These are phyloP conservation scores for Ennomos quercinarius DNA, from an alignment of 2,888 invertebrate genomes.

Conservation along the genomic window DNA sequence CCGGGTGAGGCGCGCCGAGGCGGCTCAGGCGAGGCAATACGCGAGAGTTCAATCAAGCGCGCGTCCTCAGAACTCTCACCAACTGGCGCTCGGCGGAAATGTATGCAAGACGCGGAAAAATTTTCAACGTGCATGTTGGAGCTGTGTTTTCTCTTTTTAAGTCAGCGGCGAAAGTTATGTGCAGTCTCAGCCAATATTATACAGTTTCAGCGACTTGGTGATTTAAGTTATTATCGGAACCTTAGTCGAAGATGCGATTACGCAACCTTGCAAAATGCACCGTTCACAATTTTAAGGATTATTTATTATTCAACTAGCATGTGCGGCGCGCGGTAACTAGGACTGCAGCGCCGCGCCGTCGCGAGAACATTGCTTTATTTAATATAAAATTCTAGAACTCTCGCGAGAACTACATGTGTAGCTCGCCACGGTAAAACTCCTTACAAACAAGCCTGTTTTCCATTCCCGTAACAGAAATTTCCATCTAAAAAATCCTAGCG, in stretches of 20 bases:
- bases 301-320: conserved; percentile 26
- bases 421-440: conserved; percentile 14
- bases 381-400: conserved; percentile 17
- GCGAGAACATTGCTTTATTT: conserved; percentile 7
- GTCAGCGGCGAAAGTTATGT: background rate
- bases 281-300: no score
- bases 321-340: conserved; percentile 13
- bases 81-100: background rate
- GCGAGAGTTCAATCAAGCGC: conserved; percentile 2
- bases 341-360: conserved; percentile 2
- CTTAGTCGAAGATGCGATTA: conserved; percentile 1
- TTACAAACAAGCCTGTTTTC: conserved; percentile 27
- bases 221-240: background rate
- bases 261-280: conserved; percentile 12
- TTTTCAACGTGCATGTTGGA: conserved; percentile 1
- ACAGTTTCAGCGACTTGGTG: no score
- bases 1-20: conserved; percentile 40
- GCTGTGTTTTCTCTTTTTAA: background rate
- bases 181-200: no score
- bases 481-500: conserved; percentile 16
- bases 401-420: conserved; percentile 21
- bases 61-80: background rate
- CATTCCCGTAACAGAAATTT: conserved; percentile 8
- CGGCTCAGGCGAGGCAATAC: conserved; percentile 15
- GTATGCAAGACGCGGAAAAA: background rate